These are phyloP conservation scores for Xenopus tropicalis DNA, from an alignment of 2,113 vertebrate species.

Conservation along the genomic window UCB_Xtro_10.0 CM004445.2:12485501-12486000, in stretches of 20 bases:
- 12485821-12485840: conserved; percentile 31
- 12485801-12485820: conserved; percentile 12
- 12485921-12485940: not conserved
- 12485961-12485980: conserved; percentile 8
- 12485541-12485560: too few species aligned
- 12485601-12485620: too few species aligned
- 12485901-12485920: conserved; percentile 7
- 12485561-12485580: too few species aligned
- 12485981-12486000: conserved; percentile 33
- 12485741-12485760: not conserved
- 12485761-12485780: conserved; percentile 26
- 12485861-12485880: conserved; percentile 30
- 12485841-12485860: conserved; percentile 27
- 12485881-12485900: conserved; percentile 24
- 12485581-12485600: too few species aligned
- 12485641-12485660: too few species aligned
- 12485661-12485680: too few species aligned
- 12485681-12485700: too few species aligned
- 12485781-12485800: conserved; percentile 1
- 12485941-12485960: not conserved
- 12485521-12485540: too few species aligned
- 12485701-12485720: too few species aligned
- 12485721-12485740: too few species aligned
- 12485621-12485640: too few species aligned
- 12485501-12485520: too few species aligned